phyloP scores from a whole-genome alignment of 2,113 vertebrate genomes.

The Nematolebias whitei region DNA sequence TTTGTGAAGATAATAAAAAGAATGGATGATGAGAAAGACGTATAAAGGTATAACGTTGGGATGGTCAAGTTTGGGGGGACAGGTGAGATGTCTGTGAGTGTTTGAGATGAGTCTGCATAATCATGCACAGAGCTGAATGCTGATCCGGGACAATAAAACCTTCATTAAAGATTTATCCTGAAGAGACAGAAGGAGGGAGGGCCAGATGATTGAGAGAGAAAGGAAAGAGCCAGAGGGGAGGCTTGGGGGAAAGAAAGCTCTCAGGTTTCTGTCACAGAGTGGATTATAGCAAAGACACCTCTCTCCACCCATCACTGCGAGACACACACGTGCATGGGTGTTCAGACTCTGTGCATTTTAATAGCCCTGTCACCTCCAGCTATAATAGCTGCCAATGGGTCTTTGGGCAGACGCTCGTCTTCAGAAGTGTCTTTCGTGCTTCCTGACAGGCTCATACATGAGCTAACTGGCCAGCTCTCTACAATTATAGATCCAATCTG shows the following conservation, averaged over 20 bases:
- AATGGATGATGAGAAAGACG: slow-evolving; percentile 25
- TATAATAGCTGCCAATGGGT: slow-evolving; percentile 72
- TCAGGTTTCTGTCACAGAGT: slow-evolving; percentile 69
- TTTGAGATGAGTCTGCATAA: slow-evolving; percentile 61
- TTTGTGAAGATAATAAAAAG: slow-evolving; percentile 37
- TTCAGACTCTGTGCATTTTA: slow-evolving; percentile 69
- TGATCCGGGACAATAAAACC: slow-evolving; percentile 73
- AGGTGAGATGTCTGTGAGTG: slow-evolving; percentile 35
- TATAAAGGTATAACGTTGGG: slow-evolving; percentile 33
- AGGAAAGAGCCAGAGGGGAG: slow-evolving; percentile 23
- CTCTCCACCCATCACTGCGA: slow-evolving; percentile 47
- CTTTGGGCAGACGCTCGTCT: slow-evolving; percentile 68
- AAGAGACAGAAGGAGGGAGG: slow-evolving; percentile 41
- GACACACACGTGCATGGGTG: slow-evolving; percentile 16
- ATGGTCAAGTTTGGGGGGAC: slow-evolving; percentile 47
- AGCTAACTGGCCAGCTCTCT: slow-evolving; percentile 66
- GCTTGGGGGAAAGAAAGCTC: slow-evolving; percentile 28
- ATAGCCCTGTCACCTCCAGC: slow-evolving; percentile 70
- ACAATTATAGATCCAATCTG: slow-evolving; percentile 76
- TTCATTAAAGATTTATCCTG: slow-evolving; percentile 76
- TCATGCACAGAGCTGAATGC: slow-evolving; percentile 63
- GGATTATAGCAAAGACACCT: slow-evolving; percentile 72
- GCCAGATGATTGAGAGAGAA: slow-evolving; percentile 37
- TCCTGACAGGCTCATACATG: slow-evolving; percentile 55
- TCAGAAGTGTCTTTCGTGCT: slow-evolving; percentile 62